phyloP scores from a whole-genome alignment of 2,888 invertebrate genomes.

The Xylocampa areola region DNA sequence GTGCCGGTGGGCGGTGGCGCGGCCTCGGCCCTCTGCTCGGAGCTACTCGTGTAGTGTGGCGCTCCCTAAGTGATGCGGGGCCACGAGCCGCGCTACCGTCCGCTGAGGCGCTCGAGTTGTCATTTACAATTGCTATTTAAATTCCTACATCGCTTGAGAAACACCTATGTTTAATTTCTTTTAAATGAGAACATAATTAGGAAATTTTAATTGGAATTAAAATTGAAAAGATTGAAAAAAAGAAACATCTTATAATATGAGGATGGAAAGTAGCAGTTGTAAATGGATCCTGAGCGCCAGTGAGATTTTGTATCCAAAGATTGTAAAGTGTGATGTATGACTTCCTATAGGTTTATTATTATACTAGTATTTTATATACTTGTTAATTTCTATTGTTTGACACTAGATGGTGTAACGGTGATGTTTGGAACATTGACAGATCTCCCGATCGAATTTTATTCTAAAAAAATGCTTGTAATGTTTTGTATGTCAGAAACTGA shows the following conservation, averaged over 20 bases:
- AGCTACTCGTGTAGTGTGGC: not conserved
- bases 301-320: conserved; percentile 88
- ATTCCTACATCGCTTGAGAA: no score
- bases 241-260: not conserved
- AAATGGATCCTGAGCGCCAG: conserved; percentile 62
- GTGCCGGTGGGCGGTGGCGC: conserved; percentile 54
- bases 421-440: conserved; percentile 75
- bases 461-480: conserved; percentile 49
- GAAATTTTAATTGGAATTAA: no score
- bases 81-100: conserved; percentile 13
- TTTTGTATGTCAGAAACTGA: conserved; percentile 52
- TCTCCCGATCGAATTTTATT: conserved; percentile 78
- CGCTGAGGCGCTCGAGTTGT: conserved; percentile 54
- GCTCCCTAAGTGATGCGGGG: not conserved
- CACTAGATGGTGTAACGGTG: conserved; percentile 73
- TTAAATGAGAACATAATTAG: no score
- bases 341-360: conserved; percentile 87
- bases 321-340: conserved; percentile 86
- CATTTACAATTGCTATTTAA: conserved; percentile 45
- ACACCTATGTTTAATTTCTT: no score
- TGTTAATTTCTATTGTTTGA: conserved; percentile 84
- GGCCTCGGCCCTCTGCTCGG: conserved; percentile 5
- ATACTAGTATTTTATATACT: conserved; percentile 84
- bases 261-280: conserved; percentile 18
- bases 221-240: not conserved